These are phyloP conservation scores for Pachyramphus minor DNA, from an alignment of 2,113 vertebrate genomes.

Conservation along the genomic window DNA sequence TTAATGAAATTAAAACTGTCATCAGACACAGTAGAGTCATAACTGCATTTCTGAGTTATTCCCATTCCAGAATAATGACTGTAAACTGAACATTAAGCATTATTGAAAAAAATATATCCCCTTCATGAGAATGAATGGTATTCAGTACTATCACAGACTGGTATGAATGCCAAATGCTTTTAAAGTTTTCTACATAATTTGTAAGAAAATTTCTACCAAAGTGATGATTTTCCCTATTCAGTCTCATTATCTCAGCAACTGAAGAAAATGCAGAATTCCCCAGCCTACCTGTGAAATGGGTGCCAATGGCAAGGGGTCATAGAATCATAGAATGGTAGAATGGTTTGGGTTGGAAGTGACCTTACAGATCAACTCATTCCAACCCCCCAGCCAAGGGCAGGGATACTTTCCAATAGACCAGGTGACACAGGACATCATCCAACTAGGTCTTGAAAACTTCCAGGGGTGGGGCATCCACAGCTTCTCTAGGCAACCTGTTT, in stretches of 20 bases:
- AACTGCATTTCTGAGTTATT: slow-evolving; percentile 11
- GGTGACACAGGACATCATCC: neutral
- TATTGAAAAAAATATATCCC: slow-evolving; percentile 4
- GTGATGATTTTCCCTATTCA: neutral
- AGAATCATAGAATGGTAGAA: neutral
- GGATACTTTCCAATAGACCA: too few relatives aligned
- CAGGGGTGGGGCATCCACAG: neutral
- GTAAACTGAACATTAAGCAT: neutral
- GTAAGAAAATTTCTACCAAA: neutral
- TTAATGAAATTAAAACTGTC: slow-evolving; percentile 30
- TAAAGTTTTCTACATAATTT: neutral
- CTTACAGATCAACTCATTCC: neutral
- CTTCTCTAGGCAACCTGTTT: neutral
- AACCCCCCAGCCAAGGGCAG: neutral
- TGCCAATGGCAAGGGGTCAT: neutral
- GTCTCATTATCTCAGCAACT: neutral
- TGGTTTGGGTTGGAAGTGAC: neutral
- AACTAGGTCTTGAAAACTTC: neutral
- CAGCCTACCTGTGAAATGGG: neutral
- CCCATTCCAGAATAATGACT: slow-evolving; percentile 21
- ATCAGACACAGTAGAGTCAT: neutral
- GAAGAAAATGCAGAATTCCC: neutral
- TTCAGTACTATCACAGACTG: neutral
- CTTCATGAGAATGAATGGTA: neutral
- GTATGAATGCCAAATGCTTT: neutral